These are phyloP conservation scores for Euwallacea similis DNA, from an alignment of 1,140 invertebrate species.

Conservation along the genomic window DNA sequence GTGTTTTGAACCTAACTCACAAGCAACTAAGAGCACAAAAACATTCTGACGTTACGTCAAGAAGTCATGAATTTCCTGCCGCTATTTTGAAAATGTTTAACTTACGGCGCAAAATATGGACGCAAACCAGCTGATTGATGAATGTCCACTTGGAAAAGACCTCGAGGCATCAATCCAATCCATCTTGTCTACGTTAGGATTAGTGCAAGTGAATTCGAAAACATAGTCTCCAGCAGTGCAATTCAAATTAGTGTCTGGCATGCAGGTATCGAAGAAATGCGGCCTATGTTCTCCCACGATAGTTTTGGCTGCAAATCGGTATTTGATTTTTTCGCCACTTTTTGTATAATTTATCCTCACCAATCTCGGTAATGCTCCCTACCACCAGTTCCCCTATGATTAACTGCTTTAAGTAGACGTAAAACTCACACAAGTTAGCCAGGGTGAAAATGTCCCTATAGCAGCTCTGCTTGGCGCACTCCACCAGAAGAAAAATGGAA, in stretches of 20 bases:
- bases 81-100: constrained; percentile 35
- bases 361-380: constrained; percentile 54
- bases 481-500: constrained; percentile 5
- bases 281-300: constrained; percentile 69
- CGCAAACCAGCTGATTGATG: constrained; percentile 67
- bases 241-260: constrained; percentile 61
- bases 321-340: too few relatives aligned
- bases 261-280: constrained; percentile 71
- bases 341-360: constrained; percentile 4
- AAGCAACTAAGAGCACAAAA: not conserved
- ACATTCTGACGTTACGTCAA: not conserved
- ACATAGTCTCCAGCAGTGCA: constrained; percentile 64
- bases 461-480: constrained; percentile 8
- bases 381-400: constrained; percentile 41
- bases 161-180: constrained; percentile 67
- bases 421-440: constrained; percentile 21
- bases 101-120: constrained; percentile 72
- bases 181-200: constrained; percentile 56
- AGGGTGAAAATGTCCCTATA: constrained; percentile 7
- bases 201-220: constrained; percentile 66
- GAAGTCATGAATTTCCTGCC: not conserved
- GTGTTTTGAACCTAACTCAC: too few relatives aligned
- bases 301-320: constrained; percentile 56
- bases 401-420: constrained; percentile 40
- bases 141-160: constrained; percentile 80